Base-by-base conservation (phyloP, 2,888 invertebrate genomes). In the Tinea pellionella region DNA sequence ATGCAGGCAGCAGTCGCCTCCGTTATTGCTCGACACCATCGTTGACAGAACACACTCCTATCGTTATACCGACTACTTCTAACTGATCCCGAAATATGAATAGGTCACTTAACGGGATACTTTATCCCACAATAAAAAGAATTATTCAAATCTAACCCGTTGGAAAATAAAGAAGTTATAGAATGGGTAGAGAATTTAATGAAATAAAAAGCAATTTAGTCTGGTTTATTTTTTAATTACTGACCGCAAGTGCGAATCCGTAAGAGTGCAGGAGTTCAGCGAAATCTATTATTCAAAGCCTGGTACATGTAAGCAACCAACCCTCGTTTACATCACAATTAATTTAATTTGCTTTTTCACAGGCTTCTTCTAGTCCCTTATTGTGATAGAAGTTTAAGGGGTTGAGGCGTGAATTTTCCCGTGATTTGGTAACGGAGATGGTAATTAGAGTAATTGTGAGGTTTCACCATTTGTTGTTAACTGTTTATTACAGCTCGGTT, bases 341-440 rank as follows among this genome's bases (percentile, higher is more conserved):
- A 83, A 85, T 79, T 85, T 85, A 85, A 84, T 85, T 86, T 84
- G 82, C 80, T 82, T 85, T 83, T 85, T 84, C 80, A 82, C 80
- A 76, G 84, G 83, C 80, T 85, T 84, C 85, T 80, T 79, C 78
- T 77, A 80, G 77, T 80, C 77, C 75, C 75, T 76, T 75, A 78
- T 79, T 81, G 79, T 79, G 73, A 79, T 75, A 77, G 74, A 75
- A 77, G 62, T 64, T 64, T 64, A 63, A 63, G 80, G 24, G 77
- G 75, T 71, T 72, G 74, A 77, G 76, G 83, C 77, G 85, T 77
- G 79, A 85, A 84, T 81, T 79, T 82, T 80, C 81, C 80, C 77
- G 78, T 83, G 81, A 83, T 85, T 84, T 80, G 80, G 82, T 82
- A 78, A 81, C 78, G 70, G 74, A 78, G 77, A 72, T 74, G 75